A percentile compares a stretch with the other conserved stretches of the same genome.
These are phyloP conservation scores for Proales similis DNA, from an alignment of 1,140 invertebrate species.

Conservation along the genomic window DNA sequence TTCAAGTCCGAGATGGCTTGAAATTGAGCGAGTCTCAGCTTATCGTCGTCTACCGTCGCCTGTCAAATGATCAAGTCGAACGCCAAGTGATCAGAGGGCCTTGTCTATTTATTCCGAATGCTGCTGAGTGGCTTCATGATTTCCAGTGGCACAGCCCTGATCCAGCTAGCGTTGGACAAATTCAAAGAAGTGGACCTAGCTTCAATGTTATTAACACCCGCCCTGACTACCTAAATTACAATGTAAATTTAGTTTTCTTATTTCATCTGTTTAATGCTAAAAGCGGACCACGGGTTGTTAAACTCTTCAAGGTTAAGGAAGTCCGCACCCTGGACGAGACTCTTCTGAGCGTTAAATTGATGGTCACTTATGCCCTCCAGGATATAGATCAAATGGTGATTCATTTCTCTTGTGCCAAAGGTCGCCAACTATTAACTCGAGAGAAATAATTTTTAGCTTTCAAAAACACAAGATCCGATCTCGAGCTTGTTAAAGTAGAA, in stretches of 20 bases:
- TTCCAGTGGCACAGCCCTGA: conserved; percentile 50
- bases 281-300: not conserved
- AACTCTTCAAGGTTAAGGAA: conserved; percentile 44
- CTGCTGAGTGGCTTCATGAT: conserved; percentile 46
- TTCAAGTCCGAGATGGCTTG: conserved; percentile 41
- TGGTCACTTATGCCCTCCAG: conserved; percentile 47
- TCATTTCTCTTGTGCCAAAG: not conserved
- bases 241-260: conserved; percentile 42
- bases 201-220: conserved; percentile 46
- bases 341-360: conserved; percentile 50
- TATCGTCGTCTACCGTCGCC: conserved; percentile 46
- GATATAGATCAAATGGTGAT: conserved; percentile 50
- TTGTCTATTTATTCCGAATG: conserved; percentile 21
- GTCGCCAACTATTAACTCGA: too few species aligned
- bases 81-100: conserved; percentile 4
- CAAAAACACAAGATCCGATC: conserved; percentile 50
- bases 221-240: conserved; percentile 51
- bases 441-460: conserved; percentile 43
- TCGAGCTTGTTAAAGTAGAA: conserved; percentile 52
- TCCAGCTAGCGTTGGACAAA: conserved; percentile 42
- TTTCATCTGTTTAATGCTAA: not conserved
- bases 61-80: conserved; percentile 42
- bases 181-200: conserved; percentile 43
- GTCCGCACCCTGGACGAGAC: conserved; percentile 50
- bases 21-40: conserved; percentile 48